phyloP scores from a whole-genome alignment of 2,113 vertebrate species.

The Platysteira castanea region DNA sequence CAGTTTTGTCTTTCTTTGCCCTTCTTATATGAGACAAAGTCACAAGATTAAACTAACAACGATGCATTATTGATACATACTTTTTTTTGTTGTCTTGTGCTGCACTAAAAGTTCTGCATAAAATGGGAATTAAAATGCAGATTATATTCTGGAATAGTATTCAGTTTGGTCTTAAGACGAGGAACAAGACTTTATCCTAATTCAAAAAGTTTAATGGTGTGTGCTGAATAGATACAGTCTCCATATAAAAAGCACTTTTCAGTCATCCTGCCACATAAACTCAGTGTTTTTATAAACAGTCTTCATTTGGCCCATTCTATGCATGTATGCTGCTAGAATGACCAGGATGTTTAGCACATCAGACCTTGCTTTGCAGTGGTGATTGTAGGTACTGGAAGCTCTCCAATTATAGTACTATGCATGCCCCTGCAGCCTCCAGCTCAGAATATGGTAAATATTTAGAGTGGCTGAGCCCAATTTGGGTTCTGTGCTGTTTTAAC shows the following conservation, averaged over 20 bases:
- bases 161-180: not conserved
- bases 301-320: not conserved
- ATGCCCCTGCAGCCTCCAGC: not conserved
- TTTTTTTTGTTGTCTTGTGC: not conserved
- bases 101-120: not conserved
- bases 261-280: not conserved
- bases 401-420: not conserved
- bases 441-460: constrained; percentile 50
- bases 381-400: constrained; percentile 32
- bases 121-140: not conserved
- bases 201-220: not conserved
- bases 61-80: not conserved
- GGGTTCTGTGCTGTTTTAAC: constrained; percentile 32
- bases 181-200: not conserved
- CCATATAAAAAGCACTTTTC: not conserved
- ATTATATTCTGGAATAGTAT: not conserved
- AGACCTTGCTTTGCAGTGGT: not conserved
- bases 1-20: not conserved
- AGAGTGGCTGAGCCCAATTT: not conserved
- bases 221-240: not conserved
- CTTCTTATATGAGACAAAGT: not conserved
- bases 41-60: not conserved
- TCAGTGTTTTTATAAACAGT: not conserved
- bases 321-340: not conserved
- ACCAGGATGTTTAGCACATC: not conserved